A percentile compares a stretch with the other conserved stretches of the same genome.
Evolutionary conservation across 2,797 vertebrate species (phyloP).

Genomic region (Buceros bicornis): DNA sequence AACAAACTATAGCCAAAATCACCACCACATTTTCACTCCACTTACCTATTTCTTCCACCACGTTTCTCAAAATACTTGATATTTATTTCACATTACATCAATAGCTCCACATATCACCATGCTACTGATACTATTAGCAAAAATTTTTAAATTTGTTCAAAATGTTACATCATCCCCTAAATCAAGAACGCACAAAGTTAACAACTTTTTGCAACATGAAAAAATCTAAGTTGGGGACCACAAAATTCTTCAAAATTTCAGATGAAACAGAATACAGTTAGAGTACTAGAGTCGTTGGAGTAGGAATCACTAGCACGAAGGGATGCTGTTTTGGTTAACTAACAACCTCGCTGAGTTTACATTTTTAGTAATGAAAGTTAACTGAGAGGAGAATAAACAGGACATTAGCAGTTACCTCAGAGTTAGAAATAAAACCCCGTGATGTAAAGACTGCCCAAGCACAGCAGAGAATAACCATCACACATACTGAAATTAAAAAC

Average conservation of each 20-base stretch:
- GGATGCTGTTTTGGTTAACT: no score
- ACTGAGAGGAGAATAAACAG: not conserved
- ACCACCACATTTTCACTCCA: not conserved
- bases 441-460: not conserved
- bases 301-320: not conserved
- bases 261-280: not conserved
- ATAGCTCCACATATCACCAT: not conserved
- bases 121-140: not conserved
- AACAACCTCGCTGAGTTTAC: not conserved
- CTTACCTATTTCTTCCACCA: no score
- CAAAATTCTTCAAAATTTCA: not conserved
- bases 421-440: not conserved
- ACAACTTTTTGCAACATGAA: not conserved
- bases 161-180: not conserved
- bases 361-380: not conserved
- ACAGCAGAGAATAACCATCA: rapidly evolving
- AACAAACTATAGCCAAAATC: not conserved
- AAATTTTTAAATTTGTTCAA: not conserved
- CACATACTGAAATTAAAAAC: rapidly evolving
- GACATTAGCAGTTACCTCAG: rapidly evolving
- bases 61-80: no score
- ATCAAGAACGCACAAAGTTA: not conserved
- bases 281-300: not conserved
- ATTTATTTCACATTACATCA: not conserved
- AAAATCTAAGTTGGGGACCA: not conserved